phyloP scores from a whole-genome alignment of 2,888 invertebrate species.

The Melitaea athalia region DNA sequence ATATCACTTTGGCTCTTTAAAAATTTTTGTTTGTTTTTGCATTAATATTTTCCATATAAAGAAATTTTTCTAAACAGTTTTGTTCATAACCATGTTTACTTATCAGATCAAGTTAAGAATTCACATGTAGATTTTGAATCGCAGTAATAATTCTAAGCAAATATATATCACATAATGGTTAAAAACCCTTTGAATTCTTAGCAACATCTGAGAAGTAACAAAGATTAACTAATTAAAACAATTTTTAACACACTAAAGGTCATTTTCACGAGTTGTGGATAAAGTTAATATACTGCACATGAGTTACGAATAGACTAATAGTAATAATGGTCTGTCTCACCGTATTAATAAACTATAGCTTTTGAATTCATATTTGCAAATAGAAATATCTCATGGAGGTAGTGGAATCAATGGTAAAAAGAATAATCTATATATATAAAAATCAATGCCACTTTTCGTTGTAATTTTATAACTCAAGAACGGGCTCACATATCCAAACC shows the following conservation, averaged over 20 bases:
- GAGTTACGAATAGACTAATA: too few species aligned
- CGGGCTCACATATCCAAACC: too few species aligned
- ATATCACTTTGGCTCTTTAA: not conserved
- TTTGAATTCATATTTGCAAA: too few species aligned
- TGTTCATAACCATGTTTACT: conserved; percentile 3
- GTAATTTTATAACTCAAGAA: too few species aligned
- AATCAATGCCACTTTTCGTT: too few species aligned
- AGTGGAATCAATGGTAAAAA: too few species aligned
- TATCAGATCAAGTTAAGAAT: conserved; percentile 5
- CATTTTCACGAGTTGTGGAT: too few species aligned
- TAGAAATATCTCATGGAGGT: too few species aligned
- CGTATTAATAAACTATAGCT: too few species aligned
- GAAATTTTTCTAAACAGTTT: not conserved
- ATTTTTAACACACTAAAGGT: not conserved
- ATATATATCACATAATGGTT: not conserved
- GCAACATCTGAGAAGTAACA: conserved; percentile 1
- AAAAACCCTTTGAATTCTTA: not conserved
- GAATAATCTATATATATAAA: too few species aligned
- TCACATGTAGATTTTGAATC: not conserved
- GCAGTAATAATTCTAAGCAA: not conserved
- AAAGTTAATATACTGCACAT: too few species aligned
- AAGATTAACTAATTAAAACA: not conserved
- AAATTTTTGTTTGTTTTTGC: not conserved
- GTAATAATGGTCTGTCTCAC: too few species aligned
- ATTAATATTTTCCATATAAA: not conserved